Percentiles rank a stretch among this genome's conserved stretches.
These are phyloP conservation scores for Phoebastria nigripes DNA, from an alignment of 2,797 vertebrate species.

Conservation along the genomic window DNA sequence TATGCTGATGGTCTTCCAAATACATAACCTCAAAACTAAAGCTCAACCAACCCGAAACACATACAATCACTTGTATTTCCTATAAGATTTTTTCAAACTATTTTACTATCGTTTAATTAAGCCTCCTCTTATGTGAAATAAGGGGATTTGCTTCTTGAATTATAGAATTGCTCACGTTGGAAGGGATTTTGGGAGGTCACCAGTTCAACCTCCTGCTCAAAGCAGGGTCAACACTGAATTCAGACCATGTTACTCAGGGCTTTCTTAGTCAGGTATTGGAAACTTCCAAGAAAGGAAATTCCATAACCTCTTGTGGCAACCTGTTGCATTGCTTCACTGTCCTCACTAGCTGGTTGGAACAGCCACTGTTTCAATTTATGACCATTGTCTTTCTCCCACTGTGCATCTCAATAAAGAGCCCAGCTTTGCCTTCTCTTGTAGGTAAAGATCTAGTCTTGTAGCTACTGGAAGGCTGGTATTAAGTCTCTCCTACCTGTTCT, in stretches of 20 bases:
- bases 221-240: neutral
- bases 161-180: neutral
- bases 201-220: neutral
- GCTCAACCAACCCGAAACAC: neutral
- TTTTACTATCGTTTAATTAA: neutral
- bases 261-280: neutral
- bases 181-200: neutral
- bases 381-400: neutral
- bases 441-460: neutral
- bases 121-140: neutral
- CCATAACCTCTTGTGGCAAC: neutral
- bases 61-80: neutral
- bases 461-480: neutral
- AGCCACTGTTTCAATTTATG: neutral
- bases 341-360: neutral
- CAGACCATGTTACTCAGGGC: neutral
- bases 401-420: neutral
- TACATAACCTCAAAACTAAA: neutral
- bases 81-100: neutral
- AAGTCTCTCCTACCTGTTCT: neutral
- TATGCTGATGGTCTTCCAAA: neutral
- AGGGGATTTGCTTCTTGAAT: neutral
- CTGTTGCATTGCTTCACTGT: neutral
- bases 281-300: neutral
- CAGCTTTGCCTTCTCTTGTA: neutral